Conservation (phyloP, 2,888 invertebrate genomes). For the Stenodera caucasica region DNA sequence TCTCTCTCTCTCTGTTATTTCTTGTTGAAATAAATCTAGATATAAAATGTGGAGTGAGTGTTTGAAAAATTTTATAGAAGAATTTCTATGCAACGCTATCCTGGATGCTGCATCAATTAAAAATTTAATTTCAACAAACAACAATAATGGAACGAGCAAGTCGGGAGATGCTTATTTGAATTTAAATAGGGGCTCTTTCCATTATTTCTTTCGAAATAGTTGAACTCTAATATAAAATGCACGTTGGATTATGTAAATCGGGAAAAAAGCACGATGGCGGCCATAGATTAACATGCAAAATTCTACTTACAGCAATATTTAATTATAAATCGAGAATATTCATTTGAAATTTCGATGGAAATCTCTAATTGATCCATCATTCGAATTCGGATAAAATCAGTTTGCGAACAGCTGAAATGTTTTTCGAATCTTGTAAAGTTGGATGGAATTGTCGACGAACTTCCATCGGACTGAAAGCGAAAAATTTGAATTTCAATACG, state of each 20-base stretch:
- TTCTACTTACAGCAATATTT: conserved; percentile 18
- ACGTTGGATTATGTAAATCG: conserved; percentile 34
- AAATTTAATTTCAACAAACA: conserved; percentile 28
- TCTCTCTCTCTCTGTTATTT: not conserved
- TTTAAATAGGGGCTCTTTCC: conserved; percentile 19
- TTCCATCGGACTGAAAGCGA: conserved; percentile 17
- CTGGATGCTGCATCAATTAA: conserved; percentile 28
- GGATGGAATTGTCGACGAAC: conserved; percentile 17
- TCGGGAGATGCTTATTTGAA: conserved; percentile 15
- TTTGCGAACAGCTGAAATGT: not conserved
- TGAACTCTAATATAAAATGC: conserved; percentile 34
- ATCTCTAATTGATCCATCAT: not conserved
- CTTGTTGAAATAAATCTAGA: conserved; percentile 19
- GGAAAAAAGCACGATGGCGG: conserved; percentile 25
- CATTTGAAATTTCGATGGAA: not conserved
- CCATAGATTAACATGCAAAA: conserved; percentile 32
- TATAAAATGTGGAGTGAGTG: conserved; percentile 14
- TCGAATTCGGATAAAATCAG: no score
- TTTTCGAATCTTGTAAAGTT: not conserved
- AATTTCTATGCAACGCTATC: no score
- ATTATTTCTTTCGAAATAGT: conserved; percentile 25
- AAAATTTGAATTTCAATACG: conserved; percentile 23
- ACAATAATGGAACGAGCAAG: conserved; percentile 7
- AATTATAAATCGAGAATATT: conserved; percentile 17
- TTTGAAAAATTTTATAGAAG: conserved; percentile 10